These are phyloP conservation scores for Australoheros facetus DNA, from an alignment of 2,797 vertebrate species.

Conservation along the genomic window DNA sequence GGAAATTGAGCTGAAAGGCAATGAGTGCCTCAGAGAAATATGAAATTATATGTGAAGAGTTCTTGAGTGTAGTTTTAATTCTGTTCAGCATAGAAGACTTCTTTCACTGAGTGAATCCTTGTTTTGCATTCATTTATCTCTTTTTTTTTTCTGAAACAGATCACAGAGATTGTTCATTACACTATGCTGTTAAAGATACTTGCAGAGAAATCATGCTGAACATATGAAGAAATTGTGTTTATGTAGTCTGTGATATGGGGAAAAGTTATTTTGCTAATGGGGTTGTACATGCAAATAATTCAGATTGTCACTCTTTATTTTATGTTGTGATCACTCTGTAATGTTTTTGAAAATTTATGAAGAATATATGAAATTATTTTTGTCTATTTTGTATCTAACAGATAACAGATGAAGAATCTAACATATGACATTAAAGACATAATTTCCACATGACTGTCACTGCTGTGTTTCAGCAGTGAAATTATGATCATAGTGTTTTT, in stretches of 20 bases:
- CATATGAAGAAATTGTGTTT: slow-evolving; percentile 44
- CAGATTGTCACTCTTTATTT: slow-evolving; percentile 68
- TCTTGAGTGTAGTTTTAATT: slow-evolving; percentile 49
- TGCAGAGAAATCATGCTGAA: slow-evolving; percentile 49
- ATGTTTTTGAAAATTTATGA: slow-evolving; percentile 67
- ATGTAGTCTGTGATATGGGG: slow-evolving; percentile 59
- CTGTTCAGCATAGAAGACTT: slow-evolving; percentile 27
- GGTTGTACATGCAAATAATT: slow-evolving; percentile 58
- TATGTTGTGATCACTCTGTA: slow-evolving; percentile 66
- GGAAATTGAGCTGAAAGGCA: slow-evolving; percentile 58
- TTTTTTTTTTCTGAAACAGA: slow-evolving; percentile 15
- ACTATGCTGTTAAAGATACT: slow-evolving; percentile 44
- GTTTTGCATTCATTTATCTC: slow-evolving; percentile 31
- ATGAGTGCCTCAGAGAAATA: slow-evolving; percentile 58
- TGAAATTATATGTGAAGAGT: slow-evolving; percentile 36
- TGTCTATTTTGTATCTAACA: slow-evolving; percentile 80
- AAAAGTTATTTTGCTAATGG: slow-evolving; percentile 78
- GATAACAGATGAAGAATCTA: slow-evolving; percentile 59
- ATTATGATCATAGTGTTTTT: slow-evolving; percentile 65
- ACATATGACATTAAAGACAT: slow-evolving; percentile 69
- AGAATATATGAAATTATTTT: slow-evolving; percentile 78
- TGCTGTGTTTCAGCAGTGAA: slow-evolving; percentile 57
- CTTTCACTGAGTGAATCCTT: slow-evolving; percentile 41
- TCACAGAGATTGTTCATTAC: slow-evolving; percentile 47
- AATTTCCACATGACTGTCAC: slow-evolving; percentile 66